Evolutionary conservation across 2,797 vertebrate genomes (phyloP).

Genomic region (Atherinosoma microstoma): DNA sequence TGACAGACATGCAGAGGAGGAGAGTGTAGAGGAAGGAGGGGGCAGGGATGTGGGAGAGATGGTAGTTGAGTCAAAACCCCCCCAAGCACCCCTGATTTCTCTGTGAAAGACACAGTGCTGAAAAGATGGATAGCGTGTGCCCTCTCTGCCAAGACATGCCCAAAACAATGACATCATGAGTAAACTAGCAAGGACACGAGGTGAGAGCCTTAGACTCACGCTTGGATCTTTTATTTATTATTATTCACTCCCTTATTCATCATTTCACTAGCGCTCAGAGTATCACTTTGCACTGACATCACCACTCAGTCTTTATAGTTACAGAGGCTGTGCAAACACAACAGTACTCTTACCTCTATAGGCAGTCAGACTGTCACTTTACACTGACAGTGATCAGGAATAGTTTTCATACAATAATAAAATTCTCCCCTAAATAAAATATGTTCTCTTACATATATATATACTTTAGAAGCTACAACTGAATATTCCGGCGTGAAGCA

Average conservation of each 20-base stretch:
- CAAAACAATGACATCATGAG: slow-evolving; percentile 70
- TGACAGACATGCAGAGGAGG: slow-evolving; percentile 50
- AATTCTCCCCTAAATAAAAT: slow-evolving; percentile 43
- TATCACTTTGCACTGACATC: slow-evolving; percentile 42
- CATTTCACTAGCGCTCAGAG: slow-evolving; percentile 45
- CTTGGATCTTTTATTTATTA: slow-evolving; percentile 69
- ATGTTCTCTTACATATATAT: slow-evolving; percentile 42
- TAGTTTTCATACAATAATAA: slow-evolving; percentile 58
- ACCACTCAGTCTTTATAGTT: slow-evolving; percentile 58
- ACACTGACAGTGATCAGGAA: slow-evolving; percentile 18
- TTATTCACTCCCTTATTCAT: slow-evolving; percentile 66
- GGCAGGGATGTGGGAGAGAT: slow-evolving; percentile 52
- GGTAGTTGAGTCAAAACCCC: slow-evolving; percentile 75
- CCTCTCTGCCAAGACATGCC: slow-evolving; percentile 72
- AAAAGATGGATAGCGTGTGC: slow-evolving; percentile 68
- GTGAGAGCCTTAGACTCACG: slow-evolving; percentile 44
- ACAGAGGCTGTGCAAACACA: slow-evolving; percentile 49
- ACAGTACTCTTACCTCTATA: slow-evolving; percentile 24
- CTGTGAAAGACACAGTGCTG: slow-evolving; percentile 72
- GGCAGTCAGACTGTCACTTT: slow-evolving; percentile 25
- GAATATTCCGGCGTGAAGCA: slow-evolving; percentile 69
- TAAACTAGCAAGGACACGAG: slow-evolving; percentile 66
- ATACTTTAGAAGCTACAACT: slow-evolving; percentile 33
- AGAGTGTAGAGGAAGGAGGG: slow-evolving; percentile 20
- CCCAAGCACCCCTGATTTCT: slow-evolving; percentile 62